Conservation (phyloP, 2,888 invertebrate species). For the Micoletzkya japonica region DNA sequence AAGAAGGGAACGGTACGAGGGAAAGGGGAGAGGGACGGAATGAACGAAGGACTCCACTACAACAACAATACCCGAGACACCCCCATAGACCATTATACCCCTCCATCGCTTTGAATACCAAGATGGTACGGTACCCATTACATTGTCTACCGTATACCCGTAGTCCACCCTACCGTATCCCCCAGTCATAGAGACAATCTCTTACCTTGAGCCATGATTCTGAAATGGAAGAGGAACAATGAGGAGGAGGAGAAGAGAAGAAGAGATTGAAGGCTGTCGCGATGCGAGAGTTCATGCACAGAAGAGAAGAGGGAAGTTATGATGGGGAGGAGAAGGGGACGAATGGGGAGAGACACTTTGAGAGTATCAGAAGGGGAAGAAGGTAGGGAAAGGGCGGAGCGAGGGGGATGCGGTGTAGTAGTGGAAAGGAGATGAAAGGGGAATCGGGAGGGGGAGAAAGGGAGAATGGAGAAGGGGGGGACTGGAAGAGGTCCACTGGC, state of each 20-base stretch:
- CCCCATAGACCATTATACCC: too few species aligned
- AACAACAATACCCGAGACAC: too few species aligned
- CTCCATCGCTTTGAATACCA: too few species aligned
- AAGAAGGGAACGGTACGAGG: not conserved
- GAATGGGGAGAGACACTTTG: constrained; percentile 1
- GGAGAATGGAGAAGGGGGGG: not conserved
- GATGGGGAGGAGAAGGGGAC: not conserved
- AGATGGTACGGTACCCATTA: too few species aligned
- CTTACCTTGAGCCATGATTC: too few species aligned
- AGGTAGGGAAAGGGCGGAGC: not conserved
- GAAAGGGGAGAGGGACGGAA: not conserved
- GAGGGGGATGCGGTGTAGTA: not conserved
- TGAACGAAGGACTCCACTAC: not conserved
- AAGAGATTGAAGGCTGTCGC: not conserved
- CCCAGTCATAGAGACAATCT: too few species aligned
- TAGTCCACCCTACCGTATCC: too few species aligned
- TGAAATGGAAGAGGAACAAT: not conserved
- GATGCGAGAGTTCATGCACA: not conserved
- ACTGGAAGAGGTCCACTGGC: too few species aligned
- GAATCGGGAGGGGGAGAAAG: not conserved
- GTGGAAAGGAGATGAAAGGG: not conserved
- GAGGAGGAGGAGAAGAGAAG: constrained; percentile 5
- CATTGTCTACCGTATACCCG: too few species aligned
- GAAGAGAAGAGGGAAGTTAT: not conserved
- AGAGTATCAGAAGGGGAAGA: constrained; percentile 17